These are phyloP conservation scores for Chanos chanos DNA, from an alignment of 2,797 vertebrate genomes.

Conservation along the genomic window DNA sequence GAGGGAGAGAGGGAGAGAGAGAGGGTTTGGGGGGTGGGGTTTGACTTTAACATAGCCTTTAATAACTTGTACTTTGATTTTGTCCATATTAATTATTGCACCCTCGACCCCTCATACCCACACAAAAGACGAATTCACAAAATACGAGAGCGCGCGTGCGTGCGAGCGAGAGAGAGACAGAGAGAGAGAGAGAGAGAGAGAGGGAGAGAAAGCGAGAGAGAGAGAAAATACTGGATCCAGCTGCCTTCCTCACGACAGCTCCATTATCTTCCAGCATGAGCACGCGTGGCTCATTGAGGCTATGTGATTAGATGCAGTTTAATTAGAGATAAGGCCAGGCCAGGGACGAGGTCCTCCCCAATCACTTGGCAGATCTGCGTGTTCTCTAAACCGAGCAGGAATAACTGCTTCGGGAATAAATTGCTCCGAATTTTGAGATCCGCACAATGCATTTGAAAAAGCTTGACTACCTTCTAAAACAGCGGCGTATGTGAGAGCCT, in stretches of 20 bases:
- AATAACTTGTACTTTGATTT: too few relatives aligned
- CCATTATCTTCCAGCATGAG: slow-evolving; percentile 2
- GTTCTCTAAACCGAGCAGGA: slow-evolving; percentile 2
- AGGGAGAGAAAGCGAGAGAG: too few relatives aligned
- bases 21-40: too few relatives aligned
- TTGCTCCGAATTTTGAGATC: too few relatives aligned
- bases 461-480: too few relatives aligned
- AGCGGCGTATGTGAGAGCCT: too few relatives aligned
- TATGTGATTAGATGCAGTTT: slow-evolving; percentile 23
- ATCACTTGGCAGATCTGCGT: slow-evolving; percentile 23
- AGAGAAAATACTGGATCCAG: slow-evolving; percentile 2
- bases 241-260: slow-evolving; percentile 6
- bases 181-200: too few relatives aligned
- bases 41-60: too few relatives aligned
- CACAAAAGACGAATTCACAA: too few relatives aligned
- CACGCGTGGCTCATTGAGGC: slow-evolving; percentile 1
- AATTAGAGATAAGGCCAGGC: slow-evolving; percentile 30
- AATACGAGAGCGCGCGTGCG: neutral
- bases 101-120: too few relatives aligned
- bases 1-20: neutral
- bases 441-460: too few relatives aligned
- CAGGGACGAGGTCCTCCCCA: slow-evolving; percentile 19
- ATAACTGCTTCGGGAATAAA: slow-evolving; percentile 13
- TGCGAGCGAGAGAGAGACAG: neutral
- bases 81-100: too few relatives aligned